Evolutionary conservation across 2,888 invertebrate species (phyloP), one percentile per base, ranked within the genome.

Genomic region (Drosophila koepferae): DNA sequence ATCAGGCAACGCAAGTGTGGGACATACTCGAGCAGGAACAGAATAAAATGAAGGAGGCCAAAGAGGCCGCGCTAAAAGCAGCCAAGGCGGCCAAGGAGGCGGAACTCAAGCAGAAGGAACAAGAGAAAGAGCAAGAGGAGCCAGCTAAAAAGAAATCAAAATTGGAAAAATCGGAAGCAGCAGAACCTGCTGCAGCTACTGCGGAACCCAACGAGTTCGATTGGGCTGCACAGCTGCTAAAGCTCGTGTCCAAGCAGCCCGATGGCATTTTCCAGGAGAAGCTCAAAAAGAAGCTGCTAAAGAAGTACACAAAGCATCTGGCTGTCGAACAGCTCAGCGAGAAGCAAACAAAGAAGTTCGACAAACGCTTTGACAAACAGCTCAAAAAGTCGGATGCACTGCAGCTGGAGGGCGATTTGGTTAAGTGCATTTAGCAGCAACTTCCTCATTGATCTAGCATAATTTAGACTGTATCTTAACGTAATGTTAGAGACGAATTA

Each of bases 281-380:
- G 84, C 93, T 98, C 20, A 95, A 95, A 82, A 97, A 96, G 91
- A 97, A 97, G 93, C 95, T 97, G 9, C 90, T 96, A 2, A 94
- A 94, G 54, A 95, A 95, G 80, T 97, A 96, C 81, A 73, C 72
- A 31, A 86, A 92, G 46, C 91, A 91, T 73, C 53, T 90, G 12
- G 90, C 94, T 1, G 86, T 90, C 41, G 74, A 92, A 51, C 94
- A 94, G 59, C 93, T 94, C 0, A 90, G 53, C 6, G 91, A 88
- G 16, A 91, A 91, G 65, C 91, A 92, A 7, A 93, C 94, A 69
- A 95, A 95, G 75, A 95, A 96, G 89, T 95, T 96, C 82, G 93
- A 94, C 58, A 95, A 95, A 78, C 96, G 96, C 90, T 96, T 97
- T 89, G 94, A 95, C 43, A 97, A 96, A 86, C 96, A 95, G 89